Evolutionary conservation across 2,113 vertebrate species (phyloP).

Genomic region (Aegithalos caudatus): DNA sequence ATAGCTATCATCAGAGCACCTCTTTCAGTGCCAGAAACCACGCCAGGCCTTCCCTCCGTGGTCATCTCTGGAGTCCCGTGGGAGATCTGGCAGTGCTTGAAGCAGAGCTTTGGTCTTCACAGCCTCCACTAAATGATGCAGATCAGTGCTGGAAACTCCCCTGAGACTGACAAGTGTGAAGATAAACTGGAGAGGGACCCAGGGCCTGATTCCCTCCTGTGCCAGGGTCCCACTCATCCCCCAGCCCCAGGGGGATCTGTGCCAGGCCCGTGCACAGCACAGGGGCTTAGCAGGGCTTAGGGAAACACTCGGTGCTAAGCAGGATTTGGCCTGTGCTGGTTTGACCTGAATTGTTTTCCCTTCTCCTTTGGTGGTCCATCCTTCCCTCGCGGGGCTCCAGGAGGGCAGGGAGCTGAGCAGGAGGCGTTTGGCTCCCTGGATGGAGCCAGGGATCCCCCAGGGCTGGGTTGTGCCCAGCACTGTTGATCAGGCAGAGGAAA

Average conservation of each 20-base stretch:
- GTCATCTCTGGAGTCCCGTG: rapidly evolving
- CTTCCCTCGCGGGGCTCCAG: background rate
- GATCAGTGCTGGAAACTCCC: background rate
- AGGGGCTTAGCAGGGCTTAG: background rate
- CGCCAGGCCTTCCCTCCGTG: background rate
- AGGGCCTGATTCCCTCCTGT: background rate
- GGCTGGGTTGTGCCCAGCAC: background rate
- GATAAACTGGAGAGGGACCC: background rate
- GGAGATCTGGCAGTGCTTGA: background rate
- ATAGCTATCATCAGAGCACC: background rate
- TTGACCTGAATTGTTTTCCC: background rate
- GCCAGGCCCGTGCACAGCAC: background rate
- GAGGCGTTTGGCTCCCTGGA: background rate
- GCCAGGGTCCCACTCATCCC: background rate
- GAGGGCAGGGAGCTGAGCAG: background rate
- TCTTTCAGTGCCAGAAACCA: background rate
- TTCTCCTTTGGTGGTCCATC: background rate
- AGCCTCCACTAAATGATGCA: background rate
- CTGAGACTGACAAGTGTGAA: background rate
- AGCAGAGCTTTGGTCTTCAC: background rate
- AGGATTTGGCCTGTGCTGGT: background rate
- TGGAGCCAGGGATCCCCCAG: background rate
- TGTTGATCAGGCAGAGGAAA: background rate
- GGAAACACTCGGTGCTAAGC: background rate
- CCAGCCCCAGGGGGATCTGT: rapidly evolving